Evolutionary conservation across 2,888 invertebrate genomes (phyloP), one percentile per base, ranked within the genome.

Genomic region (Melangyna quadrimaculata): DNA sequence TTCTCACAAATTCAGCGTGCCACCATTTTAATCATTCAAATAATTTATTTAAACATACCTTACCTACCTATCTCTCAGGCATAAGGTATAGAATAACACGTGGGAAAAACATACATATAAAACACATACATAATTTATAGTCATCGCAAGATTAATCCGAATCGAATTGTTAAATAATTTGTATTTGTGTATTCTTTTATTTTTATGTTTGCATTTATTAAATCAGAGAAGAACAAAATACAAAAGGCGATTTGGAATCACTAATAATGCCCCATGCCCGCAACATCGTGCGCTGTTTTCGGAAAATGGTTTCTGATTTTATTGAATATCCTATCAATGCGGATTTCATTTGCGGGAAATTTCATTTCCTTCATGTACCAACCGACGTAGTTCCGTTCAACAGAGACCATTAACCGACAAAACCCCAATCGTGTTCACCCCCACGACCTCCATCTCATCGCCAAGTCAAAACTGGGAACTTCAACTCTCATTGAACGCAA

Each of bases 281-380:
- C n/a, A 35, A 32, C 51, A 35, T 67, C 67, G 51, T 67, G 51
- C 67, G 5, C 32, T 48, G 67, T 67, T 67, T 67, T 48, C 7
- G n/a, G 53, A 5, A 53, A 61, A 53, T 81, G 35, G 32, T 71
- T 67, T 51, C 24, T 45, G 59, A 77, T 69, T 59, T 74, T 70
- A 78, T 78, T 70, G 67, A 78, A 78, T 72, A 70, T 78, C 55
- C 61, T 73, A 40, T 37, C 69, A 37, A 40, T 71, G 51, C 57
- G 63, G 70, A 74, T 83, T 83, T 70, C 57, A 79, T 67, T 84
- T 79, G 74, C 35, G 71, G 48, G 70, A 71, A 71, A 73, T 78
- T 65, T 59, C 65, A 79, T 84, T 84, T 75, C 53, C 65, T 78
- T 61, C 14, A 14, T 37, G 29, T 69, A 67, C 67, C 45, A 61